phyloP scores from a whole-genome alignment of 2,888 invertebrate genomes.

The Teinopalpus imperialis region DNA sequence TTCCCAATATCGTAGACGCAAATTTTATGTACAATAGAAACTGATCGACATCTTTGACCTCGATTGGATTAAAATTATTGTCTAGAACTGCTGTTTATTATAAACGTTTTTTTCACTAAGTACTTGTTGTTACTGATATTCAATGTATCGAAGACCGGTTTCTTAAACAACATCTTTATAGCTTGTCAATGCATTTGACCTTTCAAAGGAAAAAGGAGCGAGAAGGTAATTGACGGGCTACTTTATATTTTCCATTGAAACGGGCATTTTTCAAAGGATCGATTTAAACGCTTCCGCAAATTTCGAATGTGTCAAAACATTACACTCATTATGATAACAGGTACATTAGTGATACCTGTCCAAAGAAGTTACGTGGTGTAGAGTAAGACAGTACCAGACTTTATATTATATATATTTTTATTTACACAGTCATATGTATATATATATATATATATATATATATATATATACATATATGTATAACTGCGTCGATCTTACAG shows the following conservation, averaged over 20 bases:
- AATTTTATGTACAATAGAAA: slow-evolving; percentile 94
- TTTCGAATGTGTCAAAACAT: slow-evolving; percentile 21
- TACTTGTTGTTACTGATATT: too few species aligned
- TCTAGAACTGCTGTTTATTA: too few species aligned
- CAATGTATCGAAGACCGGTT: slow-evolving; percentile 5
- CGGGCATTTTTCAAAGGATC: background rate
- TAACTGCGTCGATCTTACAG: too few species aligned
- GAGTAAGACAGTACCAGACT: slow-evolving; percentile 8
- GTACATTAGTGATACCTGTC: slow-evolving; percentile 18
- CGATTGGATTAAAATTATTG: too few species aligned
- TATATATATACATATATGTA: too few species aligned
- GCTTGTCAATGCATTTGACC: background rate
- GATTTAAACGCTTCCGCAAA: slow-evolving; percentile 13
- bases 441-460: too few species aligned
- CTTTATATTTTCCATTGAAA: slow-evolving; percentile 1
- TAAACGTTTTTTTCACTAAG: too few species aligned
- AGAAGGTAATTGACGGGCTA: background rate
- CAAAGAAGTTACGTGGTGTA: slow-evolving; percentile 2
- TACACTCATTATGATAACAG: slow-evolving; percentile 17
- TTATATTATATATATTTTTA: too few species aligned
- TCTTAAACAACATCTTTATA: background rate
- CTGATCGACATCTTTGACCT: slow-evolving; percentile 96
- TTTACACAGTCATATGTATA: too few species aligned
- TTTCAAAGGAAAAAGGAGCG: background rate
- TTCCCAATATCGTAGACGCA: slow-evolving; percentile 92